Base-by-base conservation (phyloP, 2,888 invertebrate genomes). In the Phaedon cochleariae region DNA sequence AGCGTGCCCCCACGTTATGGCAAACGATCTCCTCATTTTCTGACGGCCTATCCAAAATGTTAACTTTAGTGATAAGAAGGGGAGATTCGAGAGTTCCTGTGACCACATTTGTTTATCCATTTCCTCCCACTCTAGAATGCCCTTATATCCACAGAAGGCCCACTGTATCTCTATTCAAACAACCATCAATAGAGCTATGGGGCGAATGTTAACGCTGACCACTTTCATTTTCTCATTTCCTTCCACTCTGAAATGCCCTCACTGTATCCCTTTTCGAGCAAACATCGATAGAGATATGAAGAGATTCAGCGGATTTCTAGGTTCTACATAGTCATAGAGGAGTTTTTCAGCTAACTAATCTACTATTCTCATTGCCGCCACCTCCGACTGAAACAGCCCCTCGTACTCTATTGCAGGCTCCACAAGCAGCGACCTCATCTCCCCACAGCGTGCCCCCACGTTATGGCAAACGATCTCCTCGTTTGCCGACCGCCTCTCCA, bases 31-130 rank as follows among this genome's bases (percentile, higher is more conserved):
- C 34, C 52, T 69, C 71, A 69, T 71, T 68, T 69, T 69, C 69
- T 69, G 41, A 67, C 63, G 66, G 59, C 51, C 59, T 49, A 34
- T 18, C 54, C 83, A 83, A 81, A 76, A 83, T 84, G 83, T 79
- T 84, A 82, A 82, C 83, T 68, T 86, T 91, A 86, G 88, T 90
- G 85, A 91, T 91, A 91, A 89, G 91, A 85, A 75, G 74, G 64
- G 90, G n/a, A n/a, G n/a, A n/a, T n/a, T n/a, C n/a, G n/a, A n/a
- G n/a, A n/a, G n/a, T n/a, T n/a, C n/a, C n/a, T n/a, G n/a, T n/a
- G n/a, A n/a, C n/a, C n/a, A n/a, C n/a, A n/a, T n/a, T n/a, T n/a
- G n/a, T n/a, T n/a, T n/a, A n/a, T n/a, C n/a, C n/a, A n/a, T n/a
- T n/a, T n/a, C n/a, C n/a, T n/a, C n/a, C n/a, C n/a, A n/a, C n/a